Conservation (phyloP, 1,140 invertebrate species). For the Drosophila miranda region DNA sequence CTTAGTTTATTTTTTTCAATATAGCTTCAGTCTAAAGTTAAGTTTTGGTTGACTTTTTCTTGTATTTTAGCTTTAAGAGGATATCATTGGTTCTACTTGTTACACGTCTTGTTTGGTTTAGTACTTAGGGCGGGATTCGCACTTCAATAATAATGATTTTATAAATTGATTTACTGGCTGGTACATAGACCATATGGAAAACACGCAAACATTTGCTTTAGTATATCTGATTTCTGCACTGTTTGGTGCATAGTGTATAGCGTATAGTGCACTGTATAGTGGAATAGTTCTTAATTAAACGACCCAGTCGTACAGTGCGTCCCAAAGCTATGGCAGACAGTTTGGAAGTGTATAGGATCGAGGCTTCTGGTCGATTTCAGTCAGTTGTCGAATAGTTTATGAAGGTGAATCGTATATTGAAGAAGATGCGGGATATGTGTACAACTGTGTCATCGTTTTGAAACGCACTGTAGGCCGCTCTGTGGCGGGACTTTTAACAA, state of each 20-base stretch:
- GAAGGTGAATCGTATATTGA: too few species aligned
- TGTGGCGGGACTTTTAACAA: conserved; percentile 25
- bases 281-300: conserved; percentile 50
- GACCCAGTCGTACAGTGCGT: neutral
- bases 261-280: conserved; percentile 14
- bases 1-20: conserved; percentile 47
- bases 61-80: conserved; percentile 22
- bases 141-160: conserved; percentile 28
- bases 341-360: neutral
- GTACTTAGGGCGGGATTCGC: conserved; percentile 34
- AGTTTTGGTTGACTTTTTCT: conserved; percentile 59
- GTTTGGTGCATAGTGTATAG: too few species aligned
- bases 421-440: conserved; percentile 30
- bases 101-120: conserved; percentile 11
- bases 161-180: conserved; percentile 21
- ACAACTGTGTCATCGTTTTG: neutral
- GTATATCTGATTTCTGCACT: too few species aligned
- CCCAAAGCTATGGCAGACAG: neutral
- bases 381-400: neutral
- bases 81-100: conserved; percentile 51
- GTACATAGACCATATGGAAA: conserved; percentile 72
- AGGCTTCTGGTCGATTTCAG: neutral
- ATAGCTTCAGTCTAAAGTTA: conserved; percentile 71
- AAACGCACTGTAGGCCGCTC: conserved; percentile 5
- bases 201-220: conserved; percentile 52